Evolutionary conservation across 2,113 vertebrate genomes (phyloP).

Genomic region (Macroglossus sobrinus): DNA sequence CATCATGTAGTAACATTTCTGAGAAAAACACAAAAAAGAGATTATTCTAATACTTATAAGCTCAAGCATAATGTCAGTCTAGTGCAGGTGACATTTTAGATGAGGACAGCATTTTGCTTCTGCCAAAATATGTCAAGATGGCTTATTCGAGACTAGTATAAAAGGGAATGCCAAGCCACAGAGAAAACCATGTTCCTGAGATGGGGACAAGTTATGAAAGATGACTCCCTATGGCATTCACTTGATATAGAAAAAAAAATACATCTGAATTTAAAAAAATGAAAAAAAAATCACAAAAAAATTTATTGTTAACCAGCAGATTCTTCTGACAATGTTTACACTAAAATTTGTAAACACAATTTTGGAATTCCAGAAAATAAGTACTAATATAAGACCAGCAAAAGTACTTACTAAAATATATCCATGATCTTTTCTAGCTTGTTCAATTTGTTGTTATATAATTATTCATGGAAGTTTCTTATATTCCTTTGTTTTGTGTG

Average conservation of each 20-base stretch:
- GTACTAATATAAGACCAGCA: background rate
- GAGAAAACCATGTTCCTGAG: background rate
- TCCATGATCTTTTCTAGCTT: background rate
- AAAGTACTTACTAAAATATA: background rate
- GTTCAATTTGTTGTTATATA: background rate
- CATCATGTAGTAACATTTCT: background rate
- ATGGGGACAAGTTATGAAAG: background rate
- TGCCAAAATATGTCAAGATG: background rate
- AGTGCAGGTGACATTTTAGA: background rate
- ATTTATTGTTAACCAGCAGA: background rate
- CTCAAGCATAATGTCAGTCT: background rate
- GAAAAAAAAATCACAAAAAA: background rate
- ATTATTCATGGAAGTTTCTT: background rate
- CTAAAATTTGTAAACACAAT: background rate
- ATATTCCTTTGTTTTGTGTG: background rate
- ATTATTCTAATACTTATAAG: background rate
- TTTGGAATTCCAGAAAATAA: background rate
- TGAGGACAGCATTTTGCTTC: background rate
- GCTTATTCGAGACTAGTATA: background rate
- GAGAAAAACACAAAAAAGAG: background rate
- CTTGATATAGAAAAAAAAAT: background rate
- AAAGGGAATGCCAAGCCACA: background rate
- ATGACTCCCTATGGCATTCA: background rate
- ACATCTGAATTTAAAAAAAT: background rate
- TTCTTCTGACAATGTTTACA: background rate